Conservation (phyloP, 2,888 invertebrate species). For the Artemia sinica region DNA sequence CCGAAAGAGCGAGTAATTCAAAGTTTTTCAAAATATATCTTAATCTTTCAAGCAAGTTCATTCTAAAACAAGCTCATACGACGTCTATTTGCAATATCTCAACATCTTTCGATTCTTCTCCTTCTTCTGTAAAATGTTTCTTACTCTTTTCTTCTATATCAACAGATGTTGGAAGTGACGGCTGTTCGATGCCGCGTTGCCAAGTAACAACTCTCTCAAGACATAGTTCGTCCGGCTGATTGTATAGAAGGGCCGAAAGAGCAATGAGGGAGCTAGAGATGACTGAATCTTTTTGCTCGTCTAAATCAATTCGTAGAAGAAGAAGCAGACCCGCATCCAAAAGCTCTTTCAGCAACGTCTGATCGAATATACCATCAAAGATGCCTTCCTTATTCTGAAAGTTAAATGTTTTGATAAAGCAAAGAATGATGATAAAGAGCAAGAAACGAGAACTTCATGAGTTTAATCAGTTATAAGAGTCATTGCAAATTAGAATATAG, state of each 20-base stretch:
- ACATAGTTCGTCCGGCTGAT: constrained; percentile 49
- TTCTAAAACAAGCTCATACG: constrained; percentile 43
- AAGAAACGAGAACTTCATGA: too few relatives aligned
- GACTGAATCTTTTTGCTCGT: constrained; percentile 56
- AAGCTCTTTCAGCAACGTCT: constrained; percentile 42
- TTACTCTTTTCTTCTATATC: constrained; percentile 27
- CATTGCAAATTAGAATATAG: too few relatives aligned
- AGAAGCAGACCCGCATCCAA: constrained; percentile 55
- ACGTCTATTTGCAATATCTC: constrained; percentile 39
- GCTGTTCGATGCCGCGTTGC: constrained; percentile 37
- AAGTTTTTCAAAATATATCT: constrained; percentile 54
- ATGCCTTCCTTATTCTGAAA: constrained; percentile 40
- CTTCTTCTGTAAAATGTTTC: constrained; percentile 36
- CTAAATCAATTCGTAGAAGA: constrained; percentile 62
- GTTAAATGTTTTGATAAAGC: too few relatives aligned
- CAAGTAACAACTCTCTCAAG: constrained; percentile 30
- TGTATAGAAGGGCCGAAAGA: constrained; percentile 53
- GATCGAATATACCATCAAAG: constrained; percentile 53
- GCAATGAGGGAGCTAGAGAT: constrained; percentile 58
- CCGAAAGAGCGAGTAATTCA: constrained; percentile 50
- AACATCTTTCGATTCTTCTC: constrained; percentile 59
- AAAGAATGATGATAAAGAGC: too few relatives aligned
- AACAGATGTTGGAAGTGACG: constrained; percentile 34
- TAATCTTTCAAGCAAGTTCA: constrained; percentile 56
- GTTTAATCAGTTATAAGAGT: too few relatives aligned